Base-by-base conservation (phyloP, 2,888 invertebrate species). In the Lasius fuliginosus region DNA sequence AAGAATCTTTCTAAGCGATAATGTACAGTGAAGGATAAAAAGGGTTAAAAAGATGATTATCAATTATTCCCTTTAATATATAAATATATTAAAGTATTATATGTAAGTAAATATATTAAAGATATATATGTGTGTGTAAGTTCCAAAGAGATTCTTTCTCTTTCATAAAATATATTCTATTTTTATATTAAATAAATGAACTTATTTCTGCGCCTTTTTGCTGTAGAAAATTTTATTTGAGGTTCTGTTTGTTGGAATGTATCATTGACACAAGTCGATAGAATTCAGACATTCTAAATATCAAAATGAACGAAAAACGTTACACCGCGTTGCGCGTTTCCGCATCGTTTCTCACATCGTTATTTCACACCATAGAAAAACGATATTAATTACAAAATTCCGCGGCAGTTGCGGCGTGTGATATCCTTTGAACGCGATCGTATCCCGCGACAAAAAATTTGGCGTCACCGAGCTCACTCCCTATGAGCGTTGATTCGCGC, bases 331-430 rank as follows among this genome's bases (percentile, higher is more conserved):
- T 65, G 83, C 46, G 58, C 74, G 58, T 85, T 85, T 67, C 53
- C 60, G 40, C 85, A 27, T 64, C 49, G 56, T 82, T 58, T 81
- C 83, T 18, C 60, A 46, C 27, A 0, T 30, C 75, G 64, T 53
- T 73, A 30, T 30, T 62, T 53, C n/a, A n/a, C 84, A 85, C 60
- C 83, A 64, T 69, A 86, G 85, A 85, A 92, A 92, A 92, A 92
- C 77, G 77, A 69, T 92, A 93, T 94, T 94, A 94, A 94, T 94
- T 92, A 92, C 90, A 62, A 93, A 94, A 94, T 94, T 92, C 93
- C 92, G 46, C 90, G 89, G 89, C 86, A 88, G 85, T 69, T 73
- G 84, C 85, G 83, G 77, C 76, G 67, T 62, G 81, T 84, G 53
- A 33, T 27, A 60, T 69, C 68, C 84, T 85, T 89, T 79, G 75